Evolutionary conservation across 2,797 vertebrate genomes (phyloP).

Genomic region (Etheostoma nigrum): DNA sequence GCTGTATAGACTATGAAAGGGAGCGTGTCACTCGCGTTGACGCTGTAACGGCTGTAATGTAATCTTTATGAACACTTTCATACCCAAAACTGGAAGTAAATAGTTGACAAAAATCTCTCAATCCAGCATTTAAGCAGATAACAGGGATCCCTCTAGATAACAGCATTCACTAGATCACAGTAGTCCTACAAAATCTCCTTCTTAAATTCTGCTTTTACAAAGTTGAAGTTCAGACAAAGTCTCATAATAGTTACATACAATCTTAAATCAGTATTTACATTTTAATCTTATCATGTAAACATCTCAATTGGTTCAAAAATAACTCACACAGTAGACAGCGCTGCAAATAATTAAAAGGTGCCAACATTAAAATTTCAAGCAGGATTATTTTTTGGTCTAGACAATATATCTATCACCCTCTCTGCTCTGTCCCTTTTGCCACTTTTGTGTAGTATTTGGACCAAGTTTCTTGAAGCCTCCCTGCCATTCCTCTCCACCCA

Average conservation of each 20-base stretch:
- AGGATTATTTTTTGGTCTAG: accelerated
- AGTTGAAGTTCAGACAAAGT: background rate
- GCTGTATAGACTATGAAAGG: too few relatives aligned
- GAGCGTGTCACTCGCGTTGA: too few relatives aligned
- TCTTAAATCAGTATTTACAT: background rate
- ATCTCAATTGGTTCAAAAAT: background rate
- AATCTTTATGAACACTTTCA: background rate
- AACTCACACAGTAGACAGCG: background rate
- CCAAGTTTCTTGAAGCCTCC: conserved; percentile 9
- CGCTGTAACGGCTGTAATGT: background rate
- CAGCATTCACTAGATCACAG: background rate
- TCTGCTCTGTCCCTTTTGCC: accelerated
- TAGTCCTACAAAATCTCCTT: background rate
- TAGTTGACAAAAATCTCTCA: background rate
- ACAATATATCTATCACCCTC: background rate
- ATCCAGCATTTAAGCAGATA: background rate
- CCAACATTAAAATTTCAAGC: conserved; percentile 1
- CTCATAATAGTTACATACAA: background rate
- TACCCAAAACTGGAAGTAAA: background rate
- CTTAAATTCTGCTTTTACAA: background rate
- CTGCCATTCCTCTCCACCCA: conserved; percentile 51
- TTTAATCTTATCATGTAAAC: background rate
- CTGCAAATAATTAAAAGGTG: background rate
- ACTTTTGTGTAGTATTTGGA: accelerated
- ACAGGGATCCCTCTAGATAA: background rate